Evolutionary conservation across 2,888 invertebrate species (phyloP), one percentile per base, ranked within the genome.

Genomic region (Muscina levida): DNA sequence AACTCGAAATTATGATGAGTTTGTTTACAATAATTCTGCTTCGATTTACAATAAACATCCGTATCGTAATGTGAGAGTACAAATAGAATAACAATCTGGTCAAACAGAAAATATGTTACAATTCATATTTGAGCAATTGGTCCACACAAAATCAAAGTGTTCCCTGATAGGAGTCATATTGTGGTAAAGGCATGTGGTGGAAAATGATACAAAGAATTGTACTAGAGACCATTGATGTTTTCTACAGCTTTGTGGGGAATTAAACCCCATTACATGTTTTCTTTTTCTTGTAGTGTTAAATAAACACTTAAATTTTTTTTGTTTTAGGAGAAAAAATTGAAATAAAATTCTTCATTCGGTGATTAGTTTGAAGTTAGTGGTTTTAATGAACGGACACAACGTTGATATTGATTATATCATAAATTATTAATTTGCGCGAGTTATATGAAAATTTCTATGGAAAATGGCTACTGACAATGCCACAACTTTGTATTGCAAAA

Each of bases 361-460:
- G 3, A 57, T 81, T 72, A 81, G 80, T 81, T 67, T 62, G n/a
- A 31, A 66, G 19, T 56, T 39, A 67, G 74, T 44, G 71, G 67
- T 59, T 74, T 68, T 26, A 62, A 51, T 62, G 77, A 74, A 67
- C 77, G 19, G 73, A 77, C 62, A 19, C 10, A 75, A 8, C 11
- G 37, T n/a, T n/a, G n/a, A n/a, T n/a, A n/a, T n/a, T n/a, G n/a
- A n/a, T n/a, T n/a, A n/a, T n/a, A n/a, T n/a, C n/a, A n/a, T n/a
- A n/a, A n/a, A n/a, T n/a, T n/a, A n/a, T n/a, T n/a, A n/a, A n/a
- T 44, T 44, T 42, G 51, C n/a, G 26, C 39, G 51, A 57, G 24
- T 22, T 24, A 10, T 31, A 8, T 11, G n/a, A 67, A 71, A 39
- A 31, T 15, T 31, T 39, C 19, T 22, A 17, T 11, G 24, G 13